These are phyloP conservation scores for Bradypus variegatus DNA, from an alignment of 2,797 vertebrate genomes.

Conservation along the genomic window DNA sequence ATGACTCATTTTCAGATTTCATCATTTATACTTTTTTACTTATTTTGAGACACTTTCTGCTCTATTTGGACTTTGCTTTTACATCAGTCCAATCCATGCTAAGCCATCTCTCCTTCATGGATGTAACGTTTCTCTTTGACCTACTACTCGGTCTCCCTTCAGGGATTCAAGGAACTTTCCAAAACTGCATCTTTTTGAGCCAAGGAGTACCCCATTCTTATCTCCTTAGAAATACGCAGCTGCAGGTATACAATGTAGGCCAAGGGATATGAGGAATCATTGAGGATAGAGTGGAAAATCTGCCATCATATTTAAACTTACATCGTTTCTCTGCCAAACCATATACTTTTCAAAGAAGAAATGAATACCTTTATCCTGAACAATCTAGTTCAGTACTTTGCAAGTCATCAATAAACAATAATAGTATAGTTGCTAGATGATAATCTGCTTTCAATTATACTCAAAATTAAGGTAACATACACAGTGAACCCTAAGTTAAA, in stretches of 20 bases:
- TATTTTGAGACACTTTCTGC: not conserved
- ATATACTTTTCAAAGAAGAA: not conserved
- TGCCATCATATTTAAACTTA: not conserved
- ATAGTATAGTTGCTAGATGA: not conserved
- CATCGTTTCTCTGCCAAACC: not conserved
- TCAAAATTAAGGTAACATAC: not conserved
- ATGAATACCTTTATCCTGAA: not conserved
- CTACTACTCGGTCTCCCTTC: not conserved
- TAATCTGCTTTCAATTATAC: not conserved
- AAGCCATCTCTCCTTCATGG: not conserved
- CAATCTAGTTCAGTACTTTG: not conserved
- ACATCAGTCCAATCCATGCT: not conserved
- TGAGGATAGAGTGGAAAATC: not conserved
- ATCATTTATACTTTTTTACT: not conserved
- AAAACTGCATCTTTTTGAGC: not conserved
- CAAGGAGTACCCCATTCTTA: no score
- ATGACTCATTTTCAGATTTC: not conserved
- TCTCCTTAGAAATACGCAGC: no score
- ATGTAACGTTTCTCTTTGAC: not conserved
- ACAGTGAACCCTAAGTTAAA: no score
- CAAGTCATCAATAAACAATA: not conserved
- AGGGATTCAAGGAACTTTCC: not conserved
- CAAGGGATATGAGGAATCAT: not conserved
- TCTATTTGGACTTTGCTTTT: not conserved
- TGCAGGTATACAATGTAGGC: no score